A percentile compares a stretch with the other conserved stretches of the same genome.
These are phyloP conservation scores for Philereme transversata DNA, from an alignment of 2,888 invertebrate genomes.

Conservation along the genomic window DNA sequence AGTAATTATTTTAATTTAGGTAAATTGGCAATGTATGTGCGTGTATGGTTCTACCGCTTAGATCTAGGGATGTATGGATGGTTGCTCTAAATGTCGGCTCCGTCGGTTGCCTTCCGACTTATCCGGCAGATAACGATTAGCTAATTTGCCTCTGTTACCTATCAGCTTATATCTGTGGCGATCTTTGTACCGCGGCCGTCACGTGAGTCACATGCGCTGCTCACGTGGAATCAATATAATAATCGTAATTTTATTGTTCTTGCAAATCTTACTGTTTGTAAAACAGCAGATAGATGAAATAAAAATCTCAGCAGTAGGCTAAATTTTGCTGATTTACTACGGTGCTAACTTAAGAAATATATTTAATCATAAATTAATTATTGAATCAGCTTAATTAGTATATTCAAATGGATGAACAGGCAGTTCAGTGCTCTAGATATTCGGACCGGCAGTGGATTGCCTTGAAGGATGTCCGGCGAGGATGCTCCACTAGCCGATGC, in stretches of 20 bases:
- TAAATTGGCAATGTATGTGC: not conserved
- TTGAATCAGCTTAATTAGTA: too few relatives aligned
- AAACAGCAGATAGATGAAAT: too few relatives aligned
- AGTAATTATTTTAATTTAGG: not conserved
- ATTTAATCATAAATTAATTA: too few relatives aligned
- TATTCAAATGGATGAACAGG: too few relatives aligned
- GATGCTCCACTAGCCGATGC: too few relatives aligned
- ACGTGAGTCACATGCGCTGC: not conserved
- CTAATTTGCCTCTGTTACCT: conserved; percentile 2
- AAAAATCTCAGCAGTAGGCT: too few relatives aligned
- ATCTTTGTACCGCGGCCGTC: not conserved
- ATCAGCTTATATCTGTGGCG: conserved; percentile 3
- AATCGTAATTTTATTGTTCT: not conserved
- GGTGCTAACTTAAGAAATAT: too few relatives aligned
- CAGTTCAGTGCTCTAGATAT: too few relatives aligned
- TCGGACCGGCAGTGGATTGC: too few relatives aligned
- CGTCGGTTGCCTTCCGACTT: conserved; percentile 6
- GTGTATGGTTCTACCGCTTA: not conserved
- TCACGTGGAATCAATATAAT: conserved; percentile 6
- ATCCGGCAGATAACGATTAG: conserved; percentile 13
- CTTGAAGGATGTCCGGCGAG: too few relatives aligned
- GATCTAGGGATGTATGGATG: conserved; percentile 15
- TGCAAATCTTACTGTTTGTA: not conserved
- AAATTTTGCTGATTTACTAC: too few relatives aligned
- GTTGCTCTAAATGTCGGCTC: conserved; percentile 2